phyloP scores from a whole-genome alignment of 2,888 invertebrate genomes.

The Lasioglossum figueresi region DNA sequence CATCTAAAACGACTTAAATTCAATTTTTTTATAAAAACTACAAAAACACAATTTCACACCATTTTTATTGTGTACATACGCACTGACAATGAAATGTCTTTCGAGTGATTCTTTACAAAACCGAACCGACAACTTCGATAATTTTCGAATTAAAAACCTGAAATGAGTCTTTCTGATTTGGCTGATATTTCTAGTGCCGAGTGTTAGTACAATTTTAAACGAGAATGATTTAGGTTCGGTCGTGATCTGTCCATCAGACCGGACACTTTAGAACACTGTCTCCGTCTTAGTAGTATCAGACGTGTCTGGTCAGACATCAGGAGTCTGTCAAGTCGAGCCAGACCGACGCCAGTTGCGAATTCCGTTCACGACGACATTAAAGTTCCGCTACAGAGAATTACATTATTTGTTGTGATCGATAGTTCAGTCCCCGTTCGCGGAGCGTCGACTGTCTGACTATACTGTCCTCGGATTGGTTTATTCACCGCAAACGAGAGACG shows the following conservation, averaged over 20 bases:
- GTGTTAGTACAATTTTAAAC: neutral
- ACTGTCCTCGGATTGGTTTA: neutral
- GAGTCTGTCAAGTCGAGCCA: constrained; percentile 1
- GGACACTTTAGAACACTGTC: neutral
- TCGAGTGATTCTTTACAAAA: neutral
- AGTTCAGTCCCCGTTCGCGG: neutral
- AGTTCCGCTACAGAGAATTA: constrained; percentile 13
- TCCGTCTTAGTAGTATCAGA: constrained; percentile 38
- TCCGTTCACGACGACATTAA: neutral
- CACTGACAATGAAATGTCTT: neutral
- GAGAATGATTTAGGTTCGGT: neutral
- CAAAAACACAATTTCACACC: neutral
- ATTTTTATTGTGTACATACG: neutral
- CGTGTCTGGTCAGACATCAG: constrained; percentile 43
- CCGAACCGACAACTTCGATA: neutral
- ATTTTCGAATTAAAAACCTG: neutral
- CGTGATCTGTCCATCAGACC: neutral
- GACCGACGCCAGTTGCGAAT: neutral
- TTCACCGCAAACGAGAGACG: constrained; percentile 13
- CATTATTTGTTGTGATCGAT: constrained; percentile 30
- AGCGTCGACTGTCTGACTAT: neutral
- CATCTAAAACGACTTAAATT: neutral
- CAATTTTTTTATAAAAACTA: neutral
- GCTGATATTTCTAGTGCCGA: neutral
- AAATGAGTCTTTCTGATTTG: neutral